Evolutionary conservation across 1,140 invertebrate genomes (phyloP).

Genomic region (Daktulosphaira vitifoliae): DNA sequence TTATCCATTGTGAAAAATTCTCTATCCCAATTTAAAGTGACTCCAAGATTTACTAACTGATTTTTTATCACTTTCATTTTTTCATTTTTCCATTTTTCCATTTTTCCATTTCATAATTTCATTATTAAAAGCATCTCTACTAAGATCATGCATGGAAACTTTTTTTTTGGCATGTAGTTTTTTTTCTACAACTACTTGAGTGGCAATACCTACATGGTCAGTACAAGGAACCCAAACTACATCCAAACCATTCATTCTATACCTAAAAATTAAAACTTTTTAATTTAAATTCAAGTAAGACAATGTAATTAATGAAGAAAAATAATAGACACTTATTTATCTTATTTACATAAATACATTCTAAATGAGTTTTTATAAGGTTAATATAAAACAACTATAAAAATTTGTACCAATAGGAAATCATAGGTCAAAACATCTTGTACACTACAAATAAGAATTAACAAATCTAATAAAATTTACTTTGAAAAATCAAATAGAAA

Average conservation of each 20-base stretch:
- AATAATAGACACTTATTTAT: too few species aligned
- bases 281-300: too few species aligned
- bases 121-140: constrained; percentile 54
- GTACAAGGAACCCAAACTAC: constrained; percentile 85
- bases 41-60: constrained; percentile 74
- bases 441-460: too few species aligned
- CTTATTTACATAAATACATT: too few species aligned
- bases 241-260: constrained; percentile 70
- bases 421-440: too few species aligned
- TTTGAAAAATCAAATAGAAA: too few species aligned
- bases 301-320: background rate
- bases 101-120: constrained; percentile 67
- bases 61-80: constrained; percentile 60
- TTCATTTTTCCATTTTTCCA: too few species aligned
- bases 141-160: constrained; percentile 51
- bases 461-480: too few species aligned
- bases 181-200: constrained; percentile 80
- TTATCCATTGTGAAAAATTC: constrained; percentile 89
- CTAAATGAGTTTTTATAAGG: too few species aligned
- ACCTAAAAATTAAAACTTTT: too few species aligned
- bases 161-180: constrained; percentile 53
- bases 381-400: too few species aligned
- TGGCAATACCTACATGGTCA: constrained; percentile 92
- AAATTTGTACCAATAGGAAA: too few species aligned
- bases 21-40: constrained; percentile 79